These are phyloP conservation scores for Dolichoris vasculosae DNA, from an alignment of 1,140 invertebrate genomes.

Conservation along the genomic window DNA sequence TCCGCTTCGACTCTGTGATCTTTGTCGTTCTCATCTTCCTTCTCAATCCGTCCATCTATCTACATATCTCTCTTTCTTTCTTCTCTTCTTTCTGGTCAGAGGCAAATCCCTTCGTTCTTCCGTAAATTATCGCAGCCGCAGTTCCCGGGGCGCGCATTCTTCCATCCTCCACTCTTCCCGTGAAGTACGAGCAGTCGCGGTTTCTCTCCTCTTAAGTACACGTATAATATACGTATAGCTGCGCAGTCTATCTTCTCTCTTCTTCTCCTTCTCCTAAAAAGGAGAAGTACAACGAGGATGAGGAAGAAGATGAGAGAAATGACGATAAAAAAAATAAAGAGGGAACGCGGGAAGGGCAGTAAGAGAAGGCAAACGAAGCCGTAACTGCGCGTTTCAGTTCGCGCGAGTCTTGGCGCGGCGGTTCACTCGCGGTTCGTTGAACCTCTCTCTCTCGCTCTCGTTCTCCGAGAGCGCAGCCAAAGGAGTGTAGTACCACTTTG, in stretches of 20 bases:
- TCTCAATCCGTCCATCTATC: not conserved
- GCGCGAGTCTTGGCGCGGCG: constrained; percentile 34
- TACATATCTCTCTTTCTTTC: constrained; percentile 26
- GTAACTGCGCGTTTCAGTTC: constrained; percentile 29
- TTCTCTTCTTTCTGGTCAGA: constrained; percentile 15
- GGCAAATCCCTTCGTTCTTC: constrained; percentile 40
- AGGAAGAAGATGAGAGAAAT: constrained; percentile 7
- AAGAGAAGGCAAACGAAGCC: constrained; percentile 29
- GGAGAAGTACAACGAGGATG: not conserved
- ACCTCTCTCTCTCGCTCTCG: constrained; percentile 1
- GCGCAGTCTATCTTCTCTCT: not conserved
- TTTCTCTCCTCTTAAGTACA: not conserved
- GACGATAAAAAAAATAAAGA: constrained; percentile 26
- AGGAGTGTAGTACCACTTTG: constrained; percentile 29
- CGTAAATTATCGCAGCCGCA: constrained; percentile 55
- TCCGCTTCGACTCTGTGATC: not conserved
- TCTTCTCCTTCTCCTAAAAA: not conserved
- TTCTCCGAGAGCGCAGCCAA: not conserved
- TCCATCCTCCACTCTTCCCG: not conserved
- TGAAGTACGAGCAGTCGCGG: not conserved
- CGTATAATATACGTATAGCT: constrained; percentile 3
- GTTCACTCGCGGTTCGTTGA: constrained; percentile 31
- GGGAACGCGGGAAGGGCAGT: not conserved
- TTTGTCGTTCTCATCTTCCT: not conserved
- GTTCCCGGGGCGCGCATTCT: constrained; percentile 20